Evolutionary conservation across 2,113 vertebrate species (phyloP).

Genomic region (Pungitius pungitius): DNA sequence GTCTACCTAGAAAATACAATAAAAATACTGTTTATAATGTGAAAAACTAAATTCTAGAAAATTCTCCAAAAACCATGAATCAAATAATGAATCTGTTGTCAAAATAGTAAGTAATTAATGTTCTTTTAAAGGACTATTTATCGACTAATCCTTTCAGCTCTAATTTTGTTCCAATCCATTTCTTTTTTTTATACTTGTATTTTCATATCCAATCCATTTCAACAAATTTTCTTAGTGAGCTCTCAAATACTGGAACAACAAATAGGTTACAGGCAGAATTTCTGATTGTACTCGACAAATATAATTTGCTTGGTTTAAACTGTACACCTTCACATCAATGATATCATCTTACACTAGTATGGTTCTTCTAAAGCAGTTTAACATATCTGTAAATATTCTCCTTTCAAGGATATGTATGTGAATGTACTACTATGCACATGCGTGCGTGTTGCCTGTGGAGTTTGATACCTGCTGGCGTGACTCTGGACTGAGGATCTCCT

Average conservation of each 20-base stretch:
- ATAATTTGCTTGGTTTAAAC: neutral
- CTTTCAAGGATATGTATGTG: neutral
- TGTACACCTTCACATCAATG: neutral
- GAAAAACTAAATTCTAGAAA: neutral
- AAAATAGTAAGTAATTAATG: neutral
- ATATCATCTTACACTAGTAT: neutral
- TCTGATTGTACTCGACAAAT: neutral
- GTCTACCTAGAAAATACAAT: neutral
- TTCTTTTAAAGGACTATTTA: neutral
- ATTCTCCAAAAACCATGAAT: neutral
- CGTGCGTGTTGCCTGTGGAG: constrained; percentile 16
- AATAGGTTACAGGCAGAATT: neutral
- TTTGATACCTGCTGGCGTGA: constrained; percentile 73
- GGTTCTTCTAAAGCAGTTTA: neutral
- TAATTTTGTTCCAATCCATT: neutral
- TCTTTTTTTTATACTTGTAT: too few relatives aligned
- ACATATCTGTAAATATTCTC: neutral
- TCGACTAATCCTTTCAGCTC: neutral
- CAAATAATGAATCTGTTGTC: neutral
- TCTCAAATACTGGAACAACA: neutral
- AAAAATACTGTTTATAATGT: neutral
- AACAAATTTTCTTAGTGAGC: neutral
- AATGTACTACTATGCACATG: neutral
- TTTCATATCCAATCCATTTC: neutral
- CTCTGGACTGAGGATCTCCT: constrained; percentile 52